These are phyloP conservation scores for Hippoglossus stenolepis DNA, from an alignment of 2,113 vertebrate species.

Conservation along the genomic window DNA sequence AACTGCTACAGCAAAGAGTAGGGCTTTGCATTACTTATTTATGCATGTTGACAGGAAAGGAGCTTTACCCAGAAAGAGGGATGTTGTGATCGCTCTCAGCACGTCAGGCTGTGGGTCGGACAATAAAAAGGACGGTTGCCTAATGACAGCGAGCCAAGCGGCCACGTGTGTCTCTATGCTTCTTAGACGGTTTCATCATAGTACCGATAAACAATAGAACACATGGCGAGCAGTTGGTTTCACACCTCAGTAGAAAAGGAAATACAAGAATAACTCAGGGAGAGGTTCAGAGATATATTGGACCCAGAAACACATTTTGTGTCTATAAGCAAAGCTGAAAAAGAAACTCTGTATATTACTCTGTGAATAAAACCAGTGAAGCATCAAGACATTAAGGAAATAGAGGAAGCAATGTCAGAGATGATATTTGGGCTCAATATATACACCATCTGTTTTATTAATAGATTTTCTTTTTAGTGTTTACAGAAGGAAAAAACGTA, in stretches of 20 bases:
- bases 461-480: slow-evolving; percentile 12
- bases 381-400: slow-evolving; percentile 12
- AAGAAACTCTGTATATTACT: slow-evolving; percentile 1
- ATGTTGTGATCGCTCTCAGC: too few relatives aligned
- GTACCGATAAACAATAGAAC: background rate
- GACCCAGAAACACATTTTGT: slow-evolving; percentile 11
- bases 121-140: background rate
- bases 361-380: slow-evolving; percentile 9
- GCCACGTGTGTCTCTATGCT: background rate
- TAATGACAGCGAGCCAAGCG: background rate
- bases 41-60: background rate
- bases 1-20: background rate
- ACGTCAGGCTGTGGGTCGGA: too few relatives aligned
- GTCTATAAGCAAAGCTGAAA: slow-evolving; percentile 33
- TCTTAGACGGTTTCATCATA: background rate
- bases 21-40: background rate
- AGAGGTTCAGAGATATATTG: slow-evolving; percentile 35
- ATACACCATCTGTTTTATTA: slow-evolving; percentile 33
- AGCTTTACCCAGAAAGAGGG: background rate
- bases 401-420: slow-evolving; percentile 7
- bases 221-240: slow-evolving; percentile 50
- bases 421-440: background rate
- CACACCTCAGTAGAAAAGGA: slow-evolving; percentile 60
- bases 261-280: slow-evolving; percentile 54
- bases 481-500: slow-evolving; percentile 9